A percentile compares a stretch with the other conserved stretches of the same genome.
phyloP scores from a whole-genome alignment of 2,113 vertebrate species.

The Corythaeola cristata region DNA sequence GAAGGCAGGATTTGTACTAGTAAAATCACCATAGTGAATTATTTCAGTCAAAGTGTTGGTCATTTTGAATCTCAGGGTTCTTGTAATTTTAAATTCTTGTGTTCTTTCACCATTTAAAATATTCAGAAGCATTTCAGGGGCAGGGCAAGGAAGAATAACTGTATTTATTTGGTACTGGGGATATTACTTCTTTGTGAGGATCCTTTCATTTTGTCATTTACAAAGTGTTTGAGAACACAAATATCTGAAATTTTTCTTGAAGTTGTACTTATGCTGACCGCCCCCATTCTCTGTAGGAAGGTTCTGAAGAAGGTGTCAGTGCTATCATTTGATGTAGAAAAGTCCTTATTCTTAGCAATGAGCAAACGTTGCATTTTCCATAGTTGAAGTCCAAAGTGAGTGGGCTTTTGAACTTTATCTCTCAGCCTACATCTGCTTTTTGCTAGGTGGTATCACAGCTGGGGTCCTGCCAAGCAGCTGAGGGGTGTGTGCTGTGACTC shows the following conservation, averaged over 20 bases:
- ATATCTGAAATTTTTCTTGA: not conserved
- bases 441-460: not conserved
- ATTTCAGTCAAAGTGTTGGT: not conserved
- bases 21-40: not conserved
- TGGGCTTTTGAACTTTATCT: not conserved
- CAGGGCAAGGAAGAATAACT: not conserved
- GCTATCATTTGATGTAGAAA: not conserved
- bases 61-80: not conserved
- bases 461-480: not conserved
- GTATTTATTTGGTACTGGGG: not conserved
- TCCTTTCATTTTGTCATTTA: not conserved
- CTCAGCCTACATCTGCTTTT: not conserved
- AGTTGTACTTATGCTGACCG: not conserved
- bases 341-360: not conserved
- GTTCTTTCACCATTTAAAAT: not conserved
- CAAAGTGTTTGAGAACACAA: not conserved
- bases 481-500: not conserved
- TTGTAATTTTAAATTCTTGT: not conserved
- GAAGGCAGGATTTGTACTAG: not conserved
- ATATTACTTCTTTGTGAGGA: not conserved
- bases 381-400: not conserved
- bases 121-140: not conserved
- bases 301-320: not conserved
- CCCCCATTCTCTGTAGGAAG: not conserved
- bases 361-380: accelerated